Percentiles rank a stretch among this genome's conserved stretches.
phyloP scores from a whole-genome alignment of 2,113 vertebrate species.

The Rhodinocichla rosea region DNA sequence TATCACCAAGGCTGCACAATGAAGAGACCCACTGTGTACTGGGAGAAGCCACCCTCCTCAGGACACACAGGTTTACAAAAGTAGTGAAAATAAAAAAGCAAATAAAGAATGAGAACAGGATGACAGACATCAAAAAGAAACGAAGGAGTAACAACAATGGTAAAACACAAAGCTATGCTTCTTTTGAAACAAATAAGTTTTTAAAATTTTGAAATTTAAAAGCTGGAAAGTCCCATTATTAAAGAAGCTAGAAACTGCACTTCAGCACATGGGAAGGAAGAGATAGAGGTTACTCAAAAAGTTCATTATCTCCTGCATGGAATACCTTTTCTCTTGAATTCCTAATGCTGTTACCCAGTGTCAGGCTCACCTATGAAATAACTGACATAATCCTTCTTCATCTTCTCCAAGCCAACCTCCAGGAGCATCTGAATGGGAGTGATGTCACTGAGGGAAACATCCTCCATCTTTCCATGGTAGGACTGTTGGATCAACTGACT shows the following conservation, averaged over 20 bases:
- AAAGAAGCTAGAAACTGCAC: background rate
- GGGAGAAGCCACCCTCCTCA: background rate
- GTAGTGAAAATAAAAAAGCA: background rate
- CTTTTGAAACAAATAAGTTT: background rate
- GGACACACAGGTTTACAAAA: background rate
- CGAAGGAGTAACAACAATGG: rapidly evolving
- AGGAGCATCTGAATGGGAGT: conserved; percentile 88
- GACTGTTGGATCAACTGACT: conserved; percentile 90
- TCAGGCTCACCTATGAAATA: conserved; percentile 87
- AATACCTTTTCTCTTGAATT: background rate
- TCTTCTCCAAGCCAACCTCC: conserved; percentile 93
- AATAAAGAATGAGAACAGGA: background rate
- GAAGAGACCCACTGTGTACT: background rate
- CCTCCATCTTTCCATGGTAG: conserved; percentile 81
- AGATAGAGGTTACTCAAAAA: background rate
- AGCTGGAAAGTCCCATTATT: background rate
- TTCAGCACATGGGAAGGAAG: background rate
- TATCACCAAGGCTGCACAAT: background rate
- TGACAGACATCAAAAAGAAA: background rate
- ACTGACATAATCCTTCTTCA: conserved; percentile 94
- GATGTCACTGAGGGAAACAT: conserved; percentile 78
- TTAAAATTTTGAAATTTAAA: background rate
- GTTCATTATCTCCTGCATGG: background rate
- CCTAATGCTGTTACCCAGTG: background rate
- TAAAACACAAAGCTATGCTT: background rate